Evolutionary conservation across 2,113 vertebrate genomes (phyloP).

Genomic region (Hemiscyllium ocellatum): DNA sequence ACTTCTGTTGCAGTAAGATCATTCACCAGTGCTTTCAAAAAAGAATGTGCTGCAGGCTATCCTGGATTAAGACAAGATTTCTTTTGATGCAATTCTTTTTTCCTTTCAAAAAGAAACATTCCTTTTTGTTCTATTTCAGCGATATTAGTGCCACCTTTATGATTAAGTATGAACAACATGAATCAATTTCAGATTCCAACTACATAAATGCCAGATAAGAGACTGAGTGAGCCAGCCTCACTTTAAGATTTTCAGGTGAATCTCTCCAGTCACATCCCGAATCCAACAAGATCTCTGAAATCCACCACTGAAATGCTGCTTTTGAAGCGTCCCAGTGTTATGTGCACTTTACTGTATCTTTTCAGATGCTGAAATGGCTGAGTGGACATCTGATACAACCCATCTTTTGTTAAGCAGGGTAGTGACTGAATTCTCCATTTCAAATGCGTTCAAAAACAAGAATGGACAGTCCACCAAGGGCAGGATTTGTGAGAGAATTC

Average conservation of each 20-base stretch:
- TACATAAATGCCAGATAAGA: background rate
- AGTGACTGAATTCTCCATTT: background rate
- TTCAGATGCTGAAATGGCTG: background rate
- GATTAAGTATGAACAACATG: background rate
- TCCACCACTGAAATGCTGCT: background rate
- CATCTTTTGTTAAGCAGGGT: too few relatives aligned
- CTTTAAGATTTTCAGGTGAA: background rate
- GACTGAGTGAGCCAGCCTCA: background rate
- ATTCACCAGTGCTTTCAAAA: background rate
- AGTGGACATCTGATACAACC: background rate
- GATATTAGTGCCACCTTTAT: background rate
- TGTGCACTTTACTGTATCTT: background rate
- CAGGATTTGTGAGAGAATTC: background rate
- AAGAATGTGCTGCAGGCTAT: background rate
- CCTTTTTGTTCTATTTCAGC: background rate
- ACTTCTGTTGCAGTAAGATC: background rate
- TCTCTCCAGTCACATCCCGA: background rate
- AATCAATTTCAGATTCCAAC: background rate
- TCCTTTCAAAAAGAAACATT: background rate
- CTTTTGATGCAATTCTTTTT: background rate
- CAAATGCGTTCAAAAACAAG: background rate
- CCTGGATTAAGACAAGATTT: background rate
- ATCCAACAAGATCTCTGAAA: background rate
- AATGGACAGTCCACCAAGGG: background rate
- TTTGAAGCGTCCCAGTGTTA: background rate